phyloP scores from a whole-genome alignment of 35 echinoderm and acorn worm genomes.

The Holothuria glaberrima region DNA sequence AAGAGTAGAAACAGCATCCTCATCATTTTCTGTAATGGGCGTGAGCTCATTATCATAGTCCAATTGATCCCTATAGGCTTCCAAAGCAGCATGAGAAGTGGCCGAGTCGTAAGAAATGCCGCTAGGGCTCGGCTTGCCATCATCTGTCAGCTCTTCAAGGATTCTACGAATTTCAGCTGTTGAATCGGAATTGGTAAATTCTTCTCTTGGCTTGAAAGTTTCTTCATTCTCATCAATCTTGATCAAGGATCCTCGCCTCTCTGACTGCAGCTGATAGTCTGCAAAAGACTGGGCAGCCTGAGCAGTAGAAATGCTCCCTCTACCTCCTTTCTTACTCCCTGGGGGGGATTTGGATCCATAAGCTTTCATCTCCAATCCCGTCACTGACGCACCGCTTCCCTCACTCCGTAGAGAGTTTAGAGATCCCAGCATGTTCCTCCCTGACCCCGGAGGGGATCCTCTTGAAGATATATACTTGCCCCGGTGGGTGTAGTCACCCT shows the following conservation, averaged over 20 bases:
- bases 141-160: constrained; percentile 30
- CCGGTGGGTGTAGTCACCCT: constrained; percentile 24
- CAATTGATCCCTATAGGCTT: constrained; percentile 58
- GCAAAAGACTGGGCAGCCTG: constrained; percentile 52
- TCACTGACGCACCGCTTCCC: constrained; percentile 7
- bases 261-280: background rate
- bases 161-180: constrained; percentile 46
- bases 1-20: constrained; percentile 27
- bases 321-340: background rate
- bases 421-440: constrained; percentile 43
- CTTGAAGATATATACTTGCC: background rate
- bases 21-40: constrained; percentile 48
- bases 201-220: constrained; percentile 6
- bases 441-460: constrained; percentile 23
- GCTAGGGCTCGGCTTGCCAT: constrained; percentile 11
- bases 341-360: constrained; percentile 24
- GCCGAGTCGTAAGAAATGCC: constrained; percentile 34
- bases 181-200: background rate
- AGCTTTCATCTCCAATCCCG: background rate
- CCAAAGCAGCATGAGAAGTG: constrained; percentile 17
- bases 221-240: constrained; percentile 31
- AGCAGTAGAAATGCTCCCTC: constrained; percentile 10
- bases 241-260: background rate
- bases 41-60: constrained; percentile 59
- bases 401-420: constrained; percentile 42